Evolutionary conservation across 2,888 invertebrate species (phyloP).

Genomic region (Dione juno): DNA sequence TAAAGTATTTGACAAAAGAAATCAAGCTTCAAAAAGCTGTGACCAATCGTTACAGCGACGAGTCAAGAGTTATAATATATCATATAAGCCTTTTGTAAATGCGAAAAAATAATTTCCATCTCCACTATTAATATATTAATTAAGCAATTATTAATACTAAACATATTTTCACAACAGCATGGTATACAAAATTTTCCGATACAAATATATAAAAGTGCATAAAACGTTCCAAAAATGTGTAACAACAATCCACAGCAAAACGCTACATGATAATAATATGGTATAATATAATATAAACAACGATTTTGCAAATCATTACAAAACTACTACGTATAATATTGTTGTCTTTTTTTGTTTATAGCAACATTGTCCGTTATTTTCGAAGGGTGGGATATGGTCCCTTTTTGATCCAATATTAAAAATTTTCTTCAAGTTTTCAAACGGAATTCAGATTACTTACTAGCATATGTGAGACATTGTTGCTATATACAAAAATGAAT

Average conservation of each 20-base stretch:
- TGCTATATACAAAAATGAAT: constrained; percentile 12
- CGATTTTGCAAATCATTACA: constrained; percentile 55
- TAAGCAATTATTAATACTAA: constrained; percentile 20
- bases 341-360: constrained; percentile 44
- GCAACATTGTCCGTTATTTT: constrained; percentile 44
- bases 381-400: neutral
- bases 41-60: too few relatives aligned
- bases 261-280: constrained; percentile 35
- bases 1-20: neutral
- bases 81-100: constrained; percentile 19
- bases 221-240: constrained; percentile 81
- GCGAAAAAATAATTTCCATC: constrained; percentile 21
- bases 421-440: neutral
- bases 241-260: constrained; percentile 57
- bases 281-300: constrained; percentile 42
- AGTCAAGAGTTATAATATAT: too few relatives aligned
- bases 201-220: constrained; percentile 82
- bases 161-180: constrained; percentile 62
- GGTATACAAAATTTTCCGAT: constrained; percentile 69
- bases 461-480: neutral
- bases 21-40: neutral
- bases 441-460: neutral
- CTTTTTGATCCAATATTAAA: too few relatives aligned
- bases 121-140: constrained; percentile 14
- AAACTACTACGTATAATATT: constrained; percentile 38